A percentile compares a stretch with the other conserved stretches of the same genome.
phyloP scores from a whole-genome alignment of 2,113 vertebrate species.

The Cryptoleucopteryx plumbea region DNA sequence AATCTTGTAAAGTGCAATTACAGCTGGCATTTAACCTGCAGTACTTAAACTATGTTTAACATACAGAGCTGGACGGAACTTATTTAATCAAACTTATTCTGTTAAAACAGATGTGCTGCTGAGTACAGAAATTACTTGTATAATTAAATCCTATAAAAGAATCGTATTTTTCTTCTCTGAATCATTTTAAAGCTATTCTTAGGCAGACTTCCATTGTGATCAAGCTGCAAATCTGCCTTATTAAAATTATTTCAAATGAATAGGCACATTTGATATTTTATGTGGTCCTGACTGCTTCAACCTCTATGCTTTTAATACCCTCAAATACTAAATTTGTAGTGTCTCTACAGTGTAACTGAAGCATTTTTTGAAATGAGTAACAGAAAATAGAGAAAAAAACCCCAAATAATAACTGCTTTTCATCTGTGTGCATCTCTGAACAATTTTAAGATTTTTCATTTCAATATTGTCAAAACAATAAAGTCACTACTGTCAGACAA shows the following conservation, averaged over 20 bases:
- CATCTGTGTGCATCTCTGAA: neutral
- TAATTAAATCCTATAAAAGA: neutral
- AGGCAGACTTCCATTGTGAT: neutral
- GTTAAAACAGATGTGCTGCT: neutral
- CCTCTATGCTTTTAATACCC: neutral
- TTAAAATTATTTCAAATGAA: constrained; percentile 11
- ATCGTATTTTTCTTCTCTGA: neutral
- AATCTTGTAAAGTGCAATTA: constrained; percentile 3
- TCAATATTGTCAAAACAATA: neutral
- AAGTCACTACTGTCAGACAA: neutral
- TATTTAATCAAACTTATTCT: constrained; percentile 13
- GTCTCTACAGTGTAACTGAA: neutral
- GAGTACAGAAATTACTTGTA: neutral
- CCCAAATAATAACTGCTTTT: neutral
- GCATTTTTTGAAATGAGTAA: neutral
- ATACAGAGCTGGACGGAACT: neutral
- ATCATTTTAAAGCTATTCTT: neutral
- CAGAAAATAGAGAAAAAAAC: neutral
- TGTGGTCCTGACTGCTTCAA: neutral
- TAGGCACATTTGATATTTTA: neutral
- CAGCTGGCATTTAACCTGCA: constrained; percentile 3
- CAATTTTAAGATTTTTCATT: neutral
- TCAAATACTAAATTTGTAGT: neutral
- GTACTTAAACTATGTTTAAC: neutral
- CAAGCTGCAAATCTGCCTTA: neutral